Conservation (phyloP, 2,113 vertebrate genomes). For the Romanogobio albipinnatus region DNA sequence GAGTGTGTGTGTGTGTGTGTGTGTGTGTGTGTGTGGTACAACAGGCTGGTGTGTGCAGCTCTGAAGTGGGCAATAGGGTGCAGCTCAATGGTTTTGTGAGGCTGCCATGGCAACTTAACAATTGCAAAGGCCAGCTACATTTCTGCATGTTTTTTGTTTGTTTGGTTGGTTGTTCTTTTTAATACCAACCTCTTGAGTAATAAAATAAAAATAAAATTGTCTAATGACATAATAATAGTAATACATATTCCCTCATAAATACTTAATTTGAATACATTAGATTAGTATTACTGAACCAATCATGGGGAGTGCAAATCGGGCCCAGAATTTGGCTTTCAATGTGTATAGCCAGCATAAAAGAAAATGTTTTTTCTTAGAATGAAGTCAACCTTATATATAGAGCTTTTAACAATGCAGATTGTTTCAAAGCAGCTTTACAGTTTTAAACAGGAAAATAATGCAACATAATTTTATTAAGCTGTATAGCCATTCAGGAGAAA, state of each 20-base stretch:
- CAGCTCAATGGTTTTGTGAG: slow-evolving; percentile 39
- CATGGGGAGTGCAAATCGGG: no score
- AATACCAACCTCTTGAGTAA: slow-evolving; percentile 11
- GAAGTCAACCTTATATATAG: no score
- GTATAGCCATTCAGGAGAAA: no score
- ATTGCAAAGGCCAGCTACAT: slow-evolving; percentile 23
- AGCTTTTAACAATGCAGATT: no score
- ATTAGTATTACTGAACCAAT: neutral
- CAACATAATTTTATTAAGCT: no score
- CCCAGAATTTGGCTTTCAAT: no score
- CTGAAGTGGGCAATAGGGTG: slow-evolving; percentile 40
- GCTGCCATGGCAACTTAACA: slow-evolving; percentile 57
- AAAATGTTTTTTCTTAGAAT: no score
- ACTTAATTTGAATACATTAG: slow-evolving; percentile 11
- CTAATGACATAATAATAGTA: neutral
- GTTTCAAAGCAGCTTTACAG: no score
- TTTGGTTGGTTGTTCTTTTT: no score
- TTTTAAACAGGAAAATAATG: no score
- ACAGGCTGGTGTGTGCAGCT: slow-evolving; percentile 29
- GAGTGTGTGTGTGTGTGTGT: no score
- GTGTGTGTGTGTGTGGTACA: slow-evolving; percentile 2
- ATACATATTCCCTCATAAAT: neutral
- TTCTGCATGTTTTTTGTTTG: slow-evolving; percentile 22
- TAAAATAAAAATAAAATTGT: neutral
- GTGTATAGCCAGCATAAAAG: no score